Evolutionary conservation across 2,888 invertebrate genomes (phyloP), one percentile per base, ranked within the genome.

Genomic region (Nomada fabriciana): DNA sequence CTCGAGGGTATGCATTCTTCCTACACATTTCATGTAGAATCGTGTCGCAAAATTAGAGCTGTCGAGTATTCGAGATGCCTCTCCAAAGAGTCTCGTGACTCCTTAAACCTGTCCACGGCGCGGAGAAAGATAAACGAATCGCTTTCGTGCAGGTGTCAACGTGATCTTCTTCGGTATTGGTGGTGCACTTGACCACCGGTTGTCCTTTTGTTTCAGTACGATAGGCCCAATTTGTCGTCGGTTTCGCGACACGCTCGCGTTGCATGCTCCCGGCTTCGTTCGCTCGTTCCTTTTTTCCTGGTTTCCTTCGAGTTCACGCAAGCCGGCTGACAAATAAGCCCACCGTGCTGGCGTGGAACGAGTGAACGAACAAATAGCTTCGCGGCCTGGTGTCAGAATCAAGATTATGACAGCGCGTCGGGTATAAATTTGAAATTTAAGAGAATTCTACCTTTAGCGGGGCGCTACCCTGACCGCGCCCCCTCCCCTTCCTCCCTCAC

Each of bases 401-500:
- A 93, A 93, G 93, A 93, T 94, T 93, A 93, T 93, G 93, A 93
- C 92, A 91, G 89, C 81, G 90, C 85, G 84, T 83, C 84, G 90
- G 90, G 86, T 90, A 94, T 93, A 93, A 94, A 94, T 94, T 93
- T 92, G 93, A 93, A 93, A 94, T 94, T 93, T 94, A 93, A 93
- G 94, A 93, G 91, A 93, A 91, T 91, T 85, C 86, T 86, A 88
- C 78, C 84, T 87, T 88, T 86, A 85, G 82, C 76, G 57, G 73
- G 71, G 60, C 82, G 82, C 69, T 63, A 70, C 64, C 76, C 76
- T 80, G 86, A 89, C 83, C 83, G 88, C 79, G 76, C 86, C 86
- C 89, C 85, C 85, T 47, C 29, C 23, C 23, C 43, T 36, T n/a
- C 42, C 42, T 43, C n/a, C 42, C 60, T 57, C n/a, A 7, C 60